Evolutionary conservation across 1,140 invertebrate genomes (phyloP), one percentile per base, ranked within the genome.

Genomic region (Leptonema lineaticorne): DNA sequence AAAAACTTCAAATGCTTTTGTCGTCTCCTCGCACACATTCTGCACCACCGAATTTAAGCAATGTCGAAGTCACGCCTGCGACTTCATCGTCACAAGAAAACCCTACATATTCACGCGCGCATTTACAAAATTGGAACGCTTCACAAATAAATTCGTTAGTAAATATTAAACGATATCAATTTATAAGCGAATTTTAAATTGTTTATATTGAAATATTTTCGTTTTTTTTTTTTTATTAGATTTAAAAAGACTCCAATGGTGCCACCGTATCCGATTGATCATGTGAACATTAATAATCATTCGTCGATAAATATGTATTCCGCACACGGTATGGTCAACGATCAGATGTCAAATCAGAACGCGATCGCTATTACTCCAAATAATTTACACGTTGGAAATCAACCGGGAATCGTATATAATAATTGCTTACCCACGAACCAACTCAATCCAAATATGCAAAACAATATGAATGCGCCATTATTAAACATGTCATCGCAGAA

Each of bases 381-480:
- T 20, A 56, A 58, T 67, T 14, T 59, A 29, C 9, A 41, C 20
- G 30, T 62, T 22, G 64, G n/a, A n/a, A 73, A 67, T 58, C 71
- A 67, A 28, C 37, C 37, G 18, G 30, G 29, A 11, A 57, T 14
- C 26, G 45, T 66, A 37, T 72, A 69, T 28, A 72, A 72, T 30
- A 69, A 72, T 48, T 65, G 67, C 30, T 11, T 62, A 1, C 69
- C 69, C 5, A 33, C 66, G 1, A 62, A 41, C 3, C 67, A 62
- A 30, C 56, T 66, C 16, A 68, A 72, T 53, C 69, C 66, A 20
- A 70, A 70, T 53, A 57, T 59, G 18, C 65, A 58, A 2, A 69
- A 72, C 41, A 72, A 72, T 50, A 64, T 65, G 37, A 72, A 72
- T 57, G 29, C 57, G 2, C 57, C 63, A 33, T 46, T 64, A 29